Percentiles rank a stretch among this genome's conserved stretches.
phyloP scores from a whole-genome alignment of 1,140 invertebrate genomes.

The Thereuonema tuberculata region DNA sequence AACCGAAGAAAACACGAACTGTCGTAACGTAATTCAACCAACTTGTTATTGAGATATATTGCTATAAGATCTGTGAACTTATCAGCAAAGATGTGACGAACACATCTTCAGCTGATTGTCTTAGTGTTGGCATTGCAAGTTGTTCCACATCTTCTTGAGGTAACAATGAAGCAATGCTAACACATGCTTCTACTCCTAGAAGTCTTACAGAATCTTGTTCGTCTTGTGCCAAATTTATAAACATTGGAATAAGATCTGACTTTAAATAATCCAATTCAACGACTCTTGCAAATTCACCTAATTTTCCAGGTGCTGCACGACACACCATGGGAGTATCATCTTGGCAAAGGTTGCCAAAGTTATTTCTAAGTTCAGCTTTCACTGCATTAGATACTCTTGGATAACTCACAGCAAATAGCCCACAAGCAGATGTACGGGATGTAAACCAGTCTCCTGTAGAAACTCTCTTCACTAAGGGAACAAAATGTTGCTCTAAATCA shows the following conservation, averaged over 20 bases:
- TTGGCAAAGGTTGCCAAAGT: constrained; percentile 89
- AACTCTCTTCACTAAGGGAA: constrained; percentile 78
- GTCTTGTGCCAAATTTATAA: constrained; percentile 83
- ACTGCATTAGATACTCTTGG: constrained; percentile 37
- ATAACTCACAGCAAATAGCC: constrained; percentile 73
- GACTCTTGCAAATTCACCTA: constrained; percentile 96
- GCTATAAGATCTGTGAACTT: constrained; percentile 80
- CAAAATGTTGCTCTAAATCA: constrained; percentile 85
- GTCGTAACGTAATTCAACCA: too few species aligned
- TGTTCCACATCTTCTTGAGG: constrained; percentile 74
- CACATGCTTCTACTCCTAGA: constrained; percentile 91
- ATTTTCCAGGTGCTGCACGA: constrained; percentile 90
- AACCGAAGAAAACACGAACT: too few species aligned
- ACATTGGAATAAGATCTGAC: constrained; percentile 93
- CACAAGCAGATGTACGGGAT: constrained; percentile 88
- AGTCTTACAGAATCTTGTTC: constrained; percentile 96
- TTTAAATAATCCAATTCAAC: constrained; percentile 94
- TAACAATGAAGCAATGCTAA: constrained; percentile 82
- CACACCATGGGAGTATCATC: constrained; percentile 99
- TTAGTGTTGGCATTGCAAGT: constrained; percentile 84
- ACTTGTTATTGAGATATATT: too few species aligned
- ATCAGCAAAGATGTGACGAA: constrained; percentile 96
- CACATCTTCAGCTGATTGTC: constrained; percentile 81
- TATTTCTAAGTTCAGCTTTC: constrained; percentile 43
- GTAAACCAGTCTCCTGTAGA: constrained; percentile 91